These are phyloP conservation scores for Diplodus sargus DNA, from an alignment of 2,797 vertebrate genomes.

Conservation along the genomic window DNA sequence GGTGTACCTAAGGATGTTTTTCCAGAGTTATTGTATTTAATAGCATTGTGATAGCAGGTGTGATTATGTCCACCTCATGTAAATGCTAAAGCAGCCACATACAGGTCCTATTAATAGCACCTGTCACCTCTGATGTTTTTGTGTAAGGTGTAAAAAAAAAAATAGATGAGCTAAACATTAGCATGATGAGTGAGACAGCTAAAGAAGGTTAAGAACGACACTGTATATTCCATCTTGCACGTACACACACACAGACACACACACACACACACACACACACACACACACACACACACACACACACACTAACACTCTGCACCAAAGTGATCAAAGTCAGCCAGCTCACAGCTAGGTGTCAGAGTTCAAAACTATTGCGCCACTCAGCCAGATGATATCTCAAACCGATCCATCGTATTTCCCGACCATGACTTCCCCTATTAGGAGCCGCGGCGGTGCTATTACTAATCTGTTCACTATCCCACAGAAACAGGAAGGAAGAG, in stretches of 20 bases:
- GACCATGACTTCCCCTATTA: constrained; percentile 80
- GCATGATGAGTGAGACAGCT: background rate
- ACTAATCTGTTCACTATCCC: constrained; percentile 82
- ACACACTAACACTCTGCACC: constrained; percentile 1
- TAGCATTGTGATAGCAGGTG: background rate
- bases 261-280: no score
- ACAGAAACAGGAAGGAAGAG: constrained; percentile 90
- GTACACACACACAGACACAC: background rate
- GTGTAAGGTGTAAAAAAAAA: background rate
- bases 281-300: constrained; percentile 2
- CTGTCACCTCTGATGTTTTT: constrained; percentile 4
- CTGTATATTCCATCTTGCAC: background rate
- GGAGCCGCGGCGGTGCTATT: constrained; percentile 61
- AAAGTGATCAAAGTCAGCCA: constrained; percentile 74
- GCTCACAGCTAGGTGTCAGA: constrained; percentile 77
- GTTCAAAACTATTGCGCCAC: constrained; percentile 82
- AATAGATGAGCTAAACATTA: background rate
- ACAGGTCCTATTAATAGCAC: background rate
- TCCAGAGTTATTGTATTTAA: background rate
- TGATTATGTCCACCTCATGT: background rate
- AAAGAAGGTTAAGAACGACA: background rate
- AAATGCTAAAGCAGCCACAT: background rate
- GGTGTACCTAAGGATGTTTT: background rate
- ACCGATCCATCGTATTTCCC: constrained; percentile 75
- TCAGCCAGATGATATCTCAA: constrained; percentile 79